Base-by-base conservation (phyloP, 2,888 invertebrate genomes). In the Piscicola geometra region DNA sequence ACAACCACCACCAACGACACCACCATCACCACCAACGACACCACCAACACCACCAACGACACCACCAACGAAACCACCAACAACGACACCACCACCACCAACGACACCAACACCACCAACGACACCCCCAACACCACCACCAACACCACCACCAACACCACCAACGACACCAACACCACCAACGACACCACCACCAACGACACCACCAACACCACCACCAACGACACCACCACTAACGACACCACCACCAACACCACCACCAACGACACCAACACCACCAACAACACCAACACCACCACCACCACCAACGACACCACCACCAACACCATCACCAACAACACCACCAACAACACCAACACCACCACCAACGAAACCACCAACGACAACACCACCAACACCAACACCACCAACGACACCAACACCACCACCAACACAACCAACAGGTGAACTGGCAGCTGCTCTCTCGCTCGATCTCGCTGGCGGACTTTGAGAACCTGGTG, bases 301-400 rank as follows among this genome's bases (percentile, higher is more conserved):
- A 41, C 15, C 41, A 41, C 41, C 41, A 5, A 41, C n/a, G n/a
- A n/a, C n/a, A n/a, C 83, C 85, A 0, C 85, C 18, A 82, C 82
- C 71, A 85, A 85, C 79, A 81, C 85, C 32, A 84, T 85, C 78
- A 85, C 84, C 80, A 85, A 85, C 12, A 85, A 85, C 84, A 85
- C 72, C 84, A 85, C 64, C 75, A 25, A 3, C 25, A 18, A 3
- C 25, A 25, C 25, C 21, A 25, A 3, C 25, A 56, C 21, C 25
- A 18, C 5, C 5, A 25, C n/a, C 85, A 86, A 79, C 84, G 83
- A 79, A 85, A 85, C 1, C 84, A 84, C 71, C 84, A 85, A n/a
- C n/a, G n/a, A n/a, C 50, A 9, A 9, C 60, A 56, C 25, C 60
- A 18, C 25, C 60, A 25, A 3, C 25, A 25, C n/a, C 60, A 56